Percentiles rank a stretch among this genome's conserved stretches.
Evolutionary conservation across 2,113 vertebrate genomes (phyloP).

Genomic region (Ictidomys tridecemlineatus): DNA sequence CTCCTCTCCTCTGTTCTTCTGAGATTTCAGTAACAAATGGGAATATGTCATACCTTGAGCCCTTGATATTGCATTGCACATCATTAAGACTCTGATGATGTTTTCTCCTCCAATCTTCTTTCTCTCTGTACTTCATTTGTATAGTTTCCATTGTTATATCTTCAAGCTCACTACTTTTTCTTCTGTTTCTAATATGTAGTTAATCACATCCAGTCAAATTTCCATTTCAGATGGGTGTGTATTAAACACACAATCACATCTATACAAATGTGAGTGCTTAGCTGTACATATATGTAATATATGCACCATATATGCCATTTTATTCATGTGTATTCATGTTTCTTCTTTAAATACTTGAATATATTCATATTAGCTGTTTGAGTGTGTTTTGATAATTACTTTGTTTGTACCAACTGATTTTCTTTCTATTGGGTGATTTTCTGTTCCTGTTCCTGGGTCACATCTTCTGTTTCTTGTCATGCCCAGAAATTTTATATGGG

Average conservation of each 20-base stretch:
- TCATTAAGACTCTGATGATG: background rate
- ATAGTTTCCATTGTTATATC: background rate
- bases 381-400: background rate
- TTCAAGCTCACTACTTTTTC: conserved; percentile 28
- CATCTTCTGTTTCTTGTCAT: background rate
- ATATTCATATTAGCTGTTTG: background rate
- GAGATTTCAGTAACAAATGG: background rate
- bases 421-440: background rate
- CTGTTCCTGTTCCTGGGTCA: background rate
- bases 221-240: background rate
- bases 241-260: background rate
- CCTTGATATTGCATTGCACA: background rate
- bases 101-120: background rate
- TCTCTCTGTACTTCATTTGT: background rate
- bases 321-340: background rate
- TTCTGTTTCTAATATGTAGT: background rate
- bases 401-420: background rate
- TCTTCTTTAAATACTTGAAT: conserved; percentile 32
- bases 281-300: background rate
- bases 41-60: background rate
- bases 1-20: background rate
- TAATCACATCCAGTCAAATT: background rate
- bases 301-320: background rate
- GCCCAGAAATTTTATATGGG: conserved; percentile 16
- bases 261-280: background rate